phyloP scores from a whole-genome alignment of 2,113 vertebrate genomes.

The Zosterops lateralis region DNA sequence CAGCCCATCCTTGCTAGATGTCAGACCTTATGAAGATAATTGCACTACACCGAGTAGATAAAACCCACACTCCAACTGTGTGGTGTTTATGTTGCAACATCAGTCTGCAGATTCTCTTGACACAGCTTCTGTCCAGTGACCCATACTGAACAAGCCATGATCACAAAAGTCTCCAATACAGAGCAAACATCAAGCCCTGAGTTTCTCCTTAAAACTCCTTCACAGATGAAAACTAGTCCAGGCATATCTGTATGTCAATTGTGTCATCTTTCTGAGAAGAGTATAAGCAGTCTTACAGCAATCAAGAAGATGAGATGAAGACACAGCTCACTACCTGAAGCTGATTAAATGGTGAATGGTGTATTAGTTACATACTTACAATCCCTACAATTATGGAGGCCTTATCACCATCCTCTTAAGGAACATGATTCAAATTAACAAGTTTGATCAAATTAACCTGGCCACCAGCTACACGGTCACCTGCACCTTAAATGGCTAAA shows the following conservation, averaged over 20 bases:
- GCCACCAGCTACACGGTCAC: neutral
- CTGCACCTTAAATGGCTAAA: neutral
- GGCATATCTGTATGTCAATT: neutral
- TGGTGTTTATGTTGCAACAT: neutral
- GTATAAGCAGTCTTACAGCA: neutral
- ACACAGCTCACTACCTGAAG: neutral
- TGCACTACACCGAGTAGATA: neutral
- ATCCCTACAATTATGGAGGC: neutral
- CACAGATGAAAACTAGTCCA: neutral
- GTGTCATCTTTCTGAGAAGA: neutral
- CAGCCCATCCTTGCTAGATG: neutral
- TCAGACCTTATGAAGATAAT: neutral
- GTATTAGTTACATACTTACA: neutral
- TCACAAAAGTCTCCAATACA: neutral
- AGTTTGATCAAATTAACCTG: neutral
- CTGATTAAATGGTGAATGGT: neutral
- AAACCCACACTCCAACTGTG: neutral
- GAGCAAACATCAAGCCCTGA: neutral
- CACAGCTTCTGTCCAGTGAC: neutral
- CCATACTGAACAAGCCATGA: neutral
- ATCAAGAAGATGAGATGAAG: neutral
- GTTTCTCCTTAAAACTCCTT: neutral
- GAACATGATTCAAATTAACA: neutral
- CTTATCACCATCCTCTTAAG: neutral
- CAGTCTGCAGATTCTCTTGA: neutral